These are phyloP conservation scores for Phalacrocorax aristotelis DNA, from an alignment of 2,113 vertebrate genomes.

Conservation along the genomic window DNA sequence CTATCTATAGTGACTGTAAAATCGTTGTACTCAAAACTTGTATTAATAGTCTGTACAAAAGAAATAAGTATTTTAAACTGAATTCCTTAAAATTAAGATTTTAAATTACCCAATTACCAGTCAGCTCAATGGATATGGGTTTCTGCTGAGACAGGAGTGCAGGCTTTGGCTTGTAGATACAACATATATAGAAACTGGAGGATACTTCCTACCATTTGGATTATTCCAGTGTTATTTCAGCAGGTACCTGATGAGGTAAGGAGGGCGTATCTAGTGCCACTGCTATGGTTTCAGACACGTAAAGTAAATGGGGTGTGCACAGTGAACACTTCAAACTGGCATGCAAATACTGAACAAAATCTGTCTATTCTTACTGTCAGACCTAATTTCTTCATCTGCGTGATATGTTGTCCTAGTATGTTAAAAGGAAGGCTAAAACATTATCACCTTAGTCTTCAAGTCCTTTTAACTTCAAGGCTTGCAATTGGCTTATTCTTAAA, in stretches of 20 bases:
- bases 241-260: not conserved
- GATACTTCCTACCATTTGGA: not conserved
- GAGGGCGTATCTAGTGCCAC: not conserved
- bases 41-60: not conserved
- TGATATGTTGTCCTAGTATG: not conserved
- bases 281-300: not conserved
- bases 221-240: not conserved
- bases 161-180: not conserved
- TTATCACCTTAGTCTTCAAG: not conserved
- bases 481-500: not conserved
- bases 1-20: not conserved
- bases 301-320: not conserved
- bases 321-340: not conserved
- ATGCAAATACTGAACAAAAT: not conserved
- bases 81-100: not conserved
- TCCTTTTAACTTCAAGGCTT: not conserved
- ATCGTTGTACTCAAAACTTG: not conserved
- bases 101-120: not conserved
- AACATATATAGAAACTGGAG: not conserved
- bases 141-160: not conserved
- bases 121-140: not conserved
- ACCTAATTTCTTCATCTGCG: not conserved
- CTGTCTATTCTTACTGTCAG: not conserved
- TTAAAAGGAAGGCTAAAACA: not conserved
- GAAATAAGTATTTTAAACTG: not conserved